Evolutionary conservation across 2,797 vertebrate genomes (phyloP), one percentile per base, ranked within the genome.

Genomic region (Cuculus canorus): DNA sequence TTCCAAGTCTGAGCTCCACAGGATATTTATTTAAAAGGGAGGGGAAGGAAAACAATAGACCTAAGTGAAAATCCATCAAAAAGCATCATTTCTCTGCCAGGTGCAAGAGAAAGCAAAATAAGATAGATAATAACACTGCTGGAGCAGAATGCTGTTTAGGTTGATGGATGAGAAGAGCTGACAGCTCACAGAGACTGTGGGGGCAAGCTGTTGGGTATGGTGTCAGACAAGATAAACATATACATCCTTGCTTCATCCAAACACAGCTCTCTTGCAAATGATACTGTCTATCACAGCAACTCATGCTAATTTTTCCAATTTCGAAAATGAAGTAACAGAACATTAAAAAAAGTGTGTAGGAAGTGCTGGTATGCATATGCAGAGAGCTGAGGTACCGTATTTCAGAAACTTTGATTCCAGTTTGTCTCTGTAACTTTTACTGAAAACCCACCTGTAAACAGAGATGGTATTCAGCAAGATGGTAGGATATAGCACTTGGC

Each of bases 1-100:
- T 91, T 90, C 92, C 84, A 92, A 76, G 50, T 76, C 92, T 73
- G 68, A 61, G 78, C 57, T 93, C 77, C 48, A 45, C 82, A 61
- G 80, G 89, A 84, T 66, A 91, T 95, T 94, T 96, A 93, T 89
- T 91, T 93, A 90, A 97, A 96, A 92, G 66, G 56, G n/a, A 81
- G 5, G 43, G 57, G 70, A 92, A 93, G 56, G 27, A 94, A 96
- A 96, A 96, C 83, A 92, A 92, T 71, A 92, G 70, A 89, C 45
- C 41, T 76, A 93, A 90, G 78, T 86, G 83, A 95, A 96, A 95
- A 95, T 95, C 80, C 79, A 94, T 93, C 91, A 95, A 91, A 97
- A 93, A 43, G 22, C 37, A 95, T 95, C 39, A 88, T 78, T 88
- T 27, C 23, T 50, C 63, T 84, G 71, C 82, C 77, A 92, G 86